These are phyloP conservation scores for Coremacera marginata DNA, from an alignment of 2,888 invertebrate genomes.

Conservation along the genomic window DNA sequence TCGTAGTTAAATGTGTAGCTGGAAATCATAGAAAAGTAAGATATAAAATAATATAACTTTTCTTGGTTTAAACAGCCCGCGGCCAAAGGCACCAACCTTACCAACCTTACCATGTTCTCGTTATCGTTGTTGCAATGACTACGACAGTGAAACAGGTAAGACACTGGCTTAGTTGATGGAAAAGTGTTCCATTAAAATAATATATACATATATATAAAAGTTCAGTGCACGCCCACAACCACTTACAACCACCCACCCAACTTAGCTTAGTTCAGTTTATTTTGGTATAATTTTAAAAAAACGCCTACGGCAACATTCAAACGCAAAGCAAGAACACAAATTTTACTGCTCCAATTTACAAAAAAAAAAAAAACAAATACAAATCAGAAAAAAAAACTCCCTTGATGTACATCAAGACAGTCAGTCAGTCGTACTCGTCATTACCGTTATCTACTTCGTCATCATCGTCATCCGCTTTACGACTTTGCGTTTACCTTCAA, in stretches of 20 bases:
- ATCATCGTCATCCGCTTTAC: neutral
- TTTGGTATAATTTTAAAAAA: conserved; percentile 59
- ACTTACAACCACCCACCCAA: neutral
- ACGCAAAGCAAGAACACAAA: conserved; percentile 52
- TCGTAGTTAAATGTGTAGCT: neutral
- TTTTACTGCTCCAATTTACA: conserved; percentile 26
- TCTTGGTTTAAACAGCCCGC: neutral
- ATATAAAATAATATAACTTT: too few species aligned
- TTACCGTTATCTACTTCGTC: conserved; percentile 4
- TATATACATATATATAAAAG: neutral
- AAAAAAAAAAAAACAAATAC: neutral
- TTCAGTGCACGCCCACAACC: conserved; percentile 32
- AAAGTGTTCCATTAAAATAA: conserved; percentile 11
- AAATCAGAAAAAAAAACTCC: neutral
- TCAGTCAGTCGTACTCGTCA: conserved; percentile 1
- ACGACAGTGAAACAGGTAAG: neutral
- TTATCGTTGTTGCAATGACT: neutral
- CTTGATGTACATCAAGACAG: neutral
- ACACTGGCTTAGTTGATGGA: neutral
- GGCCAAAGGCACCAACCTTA: neutral
- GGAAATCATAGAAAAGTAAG: neutral
- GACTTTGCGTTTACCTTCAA: neutral
- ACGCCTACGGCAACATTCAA: conserved; percentile 63
- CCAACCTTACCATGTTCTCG: too few species aligned
- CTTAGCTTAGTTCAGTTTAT: conserved; percentile 51